Conservation (phyloP, 2,888 invertebrate genomes). For the Polyploca ridens region DNA sequence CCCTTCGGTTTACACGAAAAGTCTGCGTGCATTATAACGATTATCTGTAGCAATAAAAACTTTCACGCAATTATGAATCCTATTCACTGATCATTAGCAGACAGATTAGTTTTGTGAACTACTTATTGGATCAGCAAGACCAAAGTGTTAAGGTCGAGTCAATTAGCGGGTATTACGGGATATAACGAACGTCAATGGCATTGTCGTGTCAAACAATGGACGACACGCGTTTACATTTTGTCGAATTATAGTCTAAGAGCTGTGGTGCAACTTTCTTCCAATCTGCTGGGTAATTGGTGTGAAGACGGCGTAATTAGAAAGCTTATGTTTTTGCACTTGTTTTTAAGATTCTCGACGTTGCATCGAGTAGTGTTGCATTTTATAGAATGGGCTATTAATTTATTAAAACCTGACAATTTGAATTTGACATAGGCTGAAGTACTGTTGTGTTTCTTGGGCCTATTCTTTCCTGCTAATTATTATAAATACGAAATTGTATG, state of each 20-base stretch:
- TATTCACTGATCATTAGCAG: neutral
- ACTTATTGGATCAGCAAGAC: neutral
- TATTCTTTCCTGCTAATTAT: too few relatives aligned
- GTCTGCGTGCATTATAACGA: too few relatives aligned
- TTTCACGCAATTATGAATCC: neutral
- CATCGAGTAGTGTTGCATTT: neutral
- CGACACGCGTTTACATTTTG: constrained; percentile 24
- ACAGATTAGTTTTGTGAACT: neutral
- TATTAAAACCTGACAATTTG: neutral
- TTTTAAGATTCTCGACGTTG: neutral
- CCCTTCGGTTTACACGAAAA: too few relatives aligned
- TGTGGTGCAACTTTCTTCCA: constrained; percentile 7
- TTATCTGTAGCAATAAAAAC: neutral
- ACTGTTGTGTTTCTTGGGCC: too few relatives aligned
- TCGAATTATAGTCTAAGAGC: constrained; percentile 23
- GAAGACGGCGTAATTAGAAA: constrained; percentile 12
- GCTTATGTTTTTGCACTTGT: constrained; percentile 10
- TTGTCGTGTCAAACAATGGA: constrained; percentile 35
- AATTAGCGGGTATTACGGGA: constrained; percentile 43
- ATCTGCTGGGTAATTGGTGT: constrained; percentile 1
- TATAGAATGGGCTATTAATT: too few relatives aligned
- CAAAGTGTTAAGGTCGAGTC: neutral
- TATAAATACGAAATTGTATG: too few relatives aligned
- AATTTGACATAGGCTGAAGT: too few relatives aligned
- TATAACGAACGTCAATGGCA: constrained; percentile 39